Conservation (phyloP, 1,140 invertebrate species). For the Pentalonia nigronervosa region DNA sequence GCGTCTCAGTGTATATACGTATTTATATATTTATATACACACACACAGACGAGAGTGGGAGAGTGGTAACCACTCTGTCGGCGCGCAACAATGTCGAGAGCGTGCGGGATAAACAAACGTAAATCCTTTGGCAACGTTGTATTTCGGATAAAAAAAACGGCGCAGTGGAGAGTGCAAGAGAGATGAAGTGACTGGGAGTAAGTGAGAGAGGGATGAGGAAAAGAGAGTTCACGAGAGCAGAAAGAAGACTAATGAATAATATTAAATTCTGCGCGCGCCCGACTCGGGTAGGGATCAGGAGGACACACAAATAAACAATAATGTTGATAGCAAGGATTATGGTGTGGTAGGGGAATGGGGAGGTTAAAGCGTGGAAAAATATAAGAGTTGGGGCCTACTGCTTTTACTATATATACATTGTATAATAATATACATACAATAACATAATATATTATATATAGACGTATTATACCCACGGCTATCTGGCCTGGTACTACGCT, state of each 20-base stretch:
- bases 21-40: background rate
- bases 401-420: background rate
- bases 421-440: background rate
- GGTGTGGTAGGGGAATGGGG: background rate
- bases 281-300: background rate
- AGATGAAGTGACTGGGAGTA: background rate
- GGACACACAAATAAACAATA: constrained; percentile 47
- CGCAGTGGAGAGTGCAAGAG: background rate
- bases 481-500: background rate
- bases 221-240: constrained; percentile 29
- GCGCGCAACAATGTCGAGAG: background rate
- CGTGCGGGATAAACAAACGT: constrained; percentile 22
- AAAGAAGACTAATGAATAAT: constrained; percentile 50
- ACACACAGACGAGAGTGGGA: background rate
- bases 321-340: constrained; percentile 22
- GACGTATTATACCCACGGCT: background rate
- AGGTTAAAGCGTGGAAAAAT: constrained; percentile 4
- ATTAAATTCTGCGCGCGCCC: constrained; percentile 33
- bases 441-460: background rate
- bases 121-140: constrained; percentile 37
- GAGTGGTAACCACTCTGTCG: background rate
- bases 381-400: background rate
- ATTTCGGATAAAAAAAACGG: constrained; percentile 23
- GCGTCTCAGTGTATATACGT: background rate
- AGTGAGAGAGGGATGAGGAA: background rate